Evolutionary conservation across 2,888 invertebrate species (phyloP).

Genomic region (Acheta domesticus): DNA sequence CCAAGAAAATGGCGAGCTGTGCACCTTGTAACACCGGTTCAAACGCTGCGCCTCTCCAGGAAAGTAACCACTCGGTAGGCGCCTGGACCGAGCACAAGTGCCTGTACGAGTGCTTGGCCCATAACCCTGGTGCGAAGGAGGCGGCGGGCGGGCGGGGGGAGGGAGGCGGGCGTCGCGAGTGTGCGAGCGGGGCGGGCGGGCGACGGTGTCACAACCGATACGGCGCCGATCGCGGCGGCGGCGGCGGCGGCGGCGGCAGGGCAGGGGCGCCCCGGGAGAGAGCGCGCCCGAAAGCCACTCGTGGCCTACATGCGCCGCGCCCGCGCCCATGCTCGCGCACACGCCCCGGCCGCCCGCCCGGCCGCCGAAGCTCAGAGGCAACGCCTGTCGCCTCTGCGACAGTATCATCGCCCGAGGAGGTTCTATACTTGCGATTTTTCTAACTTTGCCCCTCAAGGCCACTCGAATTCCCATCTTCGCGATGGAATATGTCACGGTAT

Average conservation of each 20-base stretch:
- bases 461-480: no score
- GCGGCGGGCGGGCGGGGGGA: background rate
- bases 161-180: background rate
- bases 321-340: background rate
- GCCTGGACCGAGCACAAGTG: no score
- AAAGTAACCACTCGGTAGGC: no score
- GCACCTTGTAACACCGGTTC: no score
- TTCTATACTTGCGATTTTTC: no score
- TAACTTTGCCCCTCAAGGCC: no score
- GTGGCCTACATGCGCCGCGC: background rate
- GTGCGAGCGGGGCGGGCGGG: background rate
- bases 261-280: background rate
- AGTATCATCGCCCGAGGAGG: no score
- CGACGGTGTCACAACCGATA: slow-evolving; percentile 3
- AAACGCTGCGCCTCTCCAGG: no score
- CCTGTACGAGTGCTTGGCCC: background rate
- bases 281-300: background rate
- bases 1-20: background rate
- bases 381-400: no score
- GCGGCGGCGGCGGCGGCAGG: background rate
- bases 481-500: no score
- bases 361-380: no score
- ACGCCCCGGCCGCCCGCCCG: no score
- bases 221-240: background rate
- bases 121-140: background rate